These are phyloP conservation scores for Vulpes ferrilata DNA, from an alignment of 2,113 vertebrate species.

Conservation along the genomic window DNA sequence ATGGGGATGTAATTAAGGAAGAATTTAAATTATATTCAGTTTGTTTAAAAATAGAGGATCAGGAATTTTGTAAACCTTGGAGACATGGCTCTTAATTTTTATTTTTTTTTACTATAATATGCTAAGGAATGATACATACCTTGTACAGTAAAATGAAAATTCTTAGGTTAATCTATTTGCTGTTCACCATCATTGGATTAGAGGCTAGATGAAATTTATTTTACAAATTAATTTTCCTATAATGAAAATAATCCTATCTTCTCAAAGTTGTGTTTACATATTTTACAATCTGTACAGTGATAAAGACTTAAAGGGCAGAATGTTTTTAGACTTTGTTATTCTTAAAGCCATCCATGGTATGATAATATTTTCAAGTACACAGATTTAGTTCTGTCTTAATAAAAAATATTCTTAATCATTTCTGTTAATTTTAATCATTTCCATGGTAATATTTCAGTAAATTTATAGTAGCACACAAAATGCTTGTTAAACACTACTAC, in stretches of 20 bases:
- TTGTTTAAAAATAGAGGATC: not conserved
- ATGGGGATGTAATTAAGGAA: not conserved
- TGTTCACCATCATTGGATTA: not conserved
- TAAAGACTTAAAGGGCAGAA: not conserved
- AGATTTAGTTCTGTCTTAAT: not conserved
- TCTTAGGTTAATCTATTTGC: not conserved
- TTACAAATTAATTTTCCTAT: not conserved
- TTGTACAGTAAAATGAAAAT: not conserved
- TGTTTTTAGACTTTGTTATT: not conserved
- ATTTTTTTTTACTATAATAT: not conserved
- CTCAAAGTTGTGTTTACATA: not conserved
- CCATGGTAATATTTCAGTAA: not conserved
- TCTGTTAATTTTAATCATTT: not conserved
- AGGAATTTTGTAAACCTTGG: not conserved
- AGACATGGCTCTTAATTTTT: not conserved
- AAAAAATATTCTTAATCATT: not conserved
- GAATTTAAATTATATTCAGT: conserved; percentile 2
- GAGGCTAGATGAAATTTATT: not conserved
- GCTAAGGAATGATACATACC: not conserved
- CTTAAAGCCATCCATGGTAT: not conserved
- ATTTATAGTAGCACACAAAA: not conserved
- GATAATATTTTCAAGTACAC: not conserved
- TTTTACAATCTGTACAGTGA: not conserved
- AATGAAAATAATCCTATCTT: not conserved
- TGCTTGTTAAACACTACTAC: not conserved